Evolutionary conservation across 2,888 invertebrate genomes (phyloP).

Genomic region (Tenthredo notha): DNA sequence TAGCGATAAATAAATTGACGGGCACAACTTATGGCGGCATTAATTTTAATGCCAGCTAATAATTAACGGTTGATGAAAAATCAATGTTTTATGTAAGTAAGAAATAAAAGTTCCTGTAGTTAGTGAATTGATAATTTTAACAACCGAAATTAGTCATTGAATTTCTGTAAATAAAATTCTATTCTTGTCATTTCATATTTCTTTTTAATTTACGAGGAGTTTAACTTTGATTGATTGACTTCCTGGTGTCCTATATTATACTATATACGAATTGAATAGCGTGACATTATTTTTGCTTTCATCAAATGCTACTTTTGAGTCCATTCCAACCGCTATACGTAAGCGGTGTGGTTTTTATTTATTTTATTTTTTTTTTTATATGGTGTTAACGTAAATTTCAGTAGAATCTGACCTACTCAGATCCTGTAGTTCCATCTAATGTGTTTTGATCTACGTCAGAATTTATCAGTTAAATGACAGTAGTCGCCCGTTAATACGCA

Average conservation of each 20-base stretch:
- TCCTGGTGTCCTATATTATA: conserved; percentile 16
- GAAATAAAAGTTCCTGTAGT: not conserved
- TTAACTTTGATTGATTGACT: conserved; percentile 12
- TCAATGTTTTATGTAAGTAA: not conserved
- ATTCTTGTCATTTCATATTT: not conserved
- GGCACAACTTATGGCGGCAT: not conserved
- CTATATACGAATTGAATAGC: not conserved
- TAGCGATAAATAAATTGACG: not conserved
- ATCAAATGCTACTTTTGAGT: not conserved
- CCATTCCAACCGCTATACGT: not conserved
- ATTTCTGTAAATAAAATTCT: not conserved
- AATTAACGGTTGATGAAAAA: not conserved
- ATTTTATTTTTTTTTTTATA: not conserved
- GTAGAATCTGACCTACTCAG: conserved; percentile 21
- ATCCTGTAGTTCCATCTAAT: not conserved
- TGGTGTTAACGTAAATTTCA: not conserved
- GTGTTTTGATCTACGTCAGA: not conserved
- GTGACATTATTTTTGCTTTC: conserved; percentile 6
- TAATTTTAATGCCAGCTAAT: not conserved
- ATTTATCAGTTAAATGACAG: conserved; percentile 5
- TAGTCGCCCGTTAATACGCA: not conserved
- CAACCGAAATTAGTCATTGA: not conserved
- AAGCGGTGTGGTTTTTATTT: not conserved
- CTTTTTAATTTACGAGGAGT: not conserved
- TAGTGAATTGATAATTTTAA: not conserved